Evolutionary conservation across 1,140 invertebrate species (phyloP).

Genomic region (Drosophila eugracilis): DNA sequence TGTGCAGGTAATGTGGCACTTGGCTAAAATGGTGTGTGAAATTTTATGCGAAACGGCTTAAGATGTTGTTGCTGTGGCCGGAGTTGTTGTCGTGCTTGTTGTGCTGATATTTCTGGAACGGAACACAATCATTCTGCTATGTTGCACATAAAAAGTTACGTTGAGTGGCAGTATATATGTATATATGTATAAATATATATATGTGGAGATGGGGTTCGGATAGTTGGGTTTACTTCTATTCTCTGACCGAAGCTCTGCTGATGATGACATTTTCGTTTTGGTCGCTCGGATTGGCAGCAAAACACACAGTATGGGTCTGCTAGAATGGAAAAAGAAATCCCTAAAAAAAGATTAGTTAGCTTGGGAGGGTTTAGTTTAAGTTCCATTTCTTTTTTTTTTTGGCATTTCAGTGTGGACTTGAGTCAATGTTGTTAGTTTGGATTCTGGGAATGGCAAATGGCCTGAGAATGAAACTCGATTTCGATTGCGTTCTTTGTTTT

Average conservation of each 20-base stretch:
- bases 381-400: conserved; percentile 34
- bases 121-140: conserved; percentile 83
- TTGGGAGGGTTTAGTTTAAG: conserved; percentile 32
- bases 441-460: conserved; percentile 41
- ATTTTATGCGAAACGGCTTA: conserved; percentile 84
- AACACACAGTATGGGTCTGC: conserved; percentile 3
- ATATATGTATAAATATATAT: conserved; percentile 7
- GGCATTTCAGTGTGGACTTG: conserved; percentile 33
- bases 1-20: conserved; percentile 84
- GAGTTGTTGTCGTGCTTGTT: conserved; percentile 70
- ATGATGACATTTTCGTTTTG: conserved; percentile 82
- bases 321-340: conserved; percentile 40
- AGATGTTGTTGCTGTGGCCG: conserved; percentile 61
- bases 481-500: conserved; percentile 30
- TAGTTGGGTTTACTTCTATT: conserved; percentile 29
- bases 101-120: conserved; percentile 81
- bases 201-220: conserved; percentile 12
- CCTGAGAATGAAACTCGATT: conserved; percentile 68
- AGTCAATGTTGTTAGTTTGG: conserved; percentile 62
- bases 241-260: conserved; percentile 67
- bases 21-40: conserved; percentile 84
- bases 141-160: conserved; percentile 83
- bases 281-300: conserved; percentile 63
- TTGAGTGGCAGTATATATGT: conserved; percentile 75
- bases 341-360: conserved; percentile 82